Conservation (phyloP, 2,797 vertebrate species). For the Euthynnus affinis region DNA sequence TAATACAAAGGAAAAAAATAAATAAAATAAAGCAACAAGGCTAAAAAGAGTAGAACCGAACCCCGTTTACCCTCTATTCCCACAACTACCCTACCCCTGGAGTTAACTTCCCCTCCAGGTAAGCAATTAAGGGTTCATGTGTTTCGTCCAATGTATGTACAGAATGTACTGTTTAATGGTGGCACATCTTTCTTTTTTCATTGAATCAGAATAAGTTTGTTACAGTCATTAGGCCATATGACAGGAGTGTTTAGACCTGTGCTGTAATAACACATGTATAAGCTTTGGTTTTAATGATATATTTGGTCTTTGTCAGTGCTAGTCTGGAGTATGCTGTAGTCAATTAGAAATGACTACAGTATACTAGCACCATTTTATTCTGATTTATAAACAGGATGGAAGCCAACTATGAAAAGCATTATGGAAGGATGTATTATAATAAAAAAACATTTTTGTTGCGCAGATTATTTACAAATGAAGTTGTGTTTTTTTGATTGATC, state of each 20-base stretch:
- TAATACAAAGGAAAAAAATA: background rate
- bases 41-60: background rate
- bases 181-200: background rate
- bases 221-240: background rate
- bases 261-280: background rate
- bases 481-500: background rate
- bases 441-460: background rate
- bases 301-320: background rate
- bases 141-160: background rate
- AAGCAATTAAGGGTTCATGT: background rate
- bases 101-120: background rate
- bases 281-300: background rate
- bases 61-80: background rate
- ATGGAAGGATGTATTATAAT: background rate
- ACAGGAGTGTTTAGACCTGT: background rate
- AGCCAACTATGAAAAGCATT: background rate
- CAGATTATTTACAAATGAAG: background rate
- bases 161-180: background rate
- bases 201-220: background rate
- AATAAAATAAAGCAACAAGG: conserved; percentile 5
- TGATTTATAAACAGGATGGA: background rate
- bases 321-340: no score
- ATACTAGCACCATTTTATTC: background rate
- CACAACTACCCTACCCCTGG: background rate
- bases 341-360: no score